Evolutionary conservation across 2,888 invertebrate genomes (phyloP).

Genomic region (Platycheirus albimanus): DNA sequence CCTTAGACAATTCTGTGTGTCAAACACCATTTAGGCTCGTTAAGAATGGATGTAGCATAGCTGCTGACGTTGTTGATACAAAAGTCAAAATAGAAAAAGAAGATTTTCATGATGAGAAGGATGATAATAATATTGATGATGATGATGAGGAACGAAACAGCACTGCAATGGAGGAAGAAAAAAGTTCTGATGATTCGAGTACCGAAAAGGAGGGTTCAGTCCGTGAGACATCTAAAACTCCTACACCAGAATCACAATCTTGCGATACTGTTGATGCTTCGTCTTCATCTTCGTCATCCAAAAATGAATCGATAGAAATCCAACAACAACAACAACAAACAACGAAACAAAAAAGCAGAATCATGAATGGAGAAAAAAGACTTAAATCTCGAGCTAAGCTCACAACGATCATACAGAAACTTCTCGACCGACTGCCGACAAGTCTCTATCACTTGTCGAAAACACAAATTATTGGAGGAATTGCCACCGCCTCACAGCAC

Average conservation of each 20-base stretch:
- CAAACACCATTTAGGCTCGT: slow-evolving; percentile 72
- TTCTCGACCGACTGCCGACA: slow-evolving; percentile 80
- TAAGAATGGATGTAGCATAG: slow-evolving; percentile 67
- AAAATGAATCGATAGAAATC: slow-evolving; percentile 19
- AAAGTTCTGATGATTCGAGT: slow-evolving; percentile 60
- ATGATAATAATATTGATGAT: slow-evolving; percentile 33
- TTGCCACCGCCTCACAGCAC: slow-evolving; percentile 43
- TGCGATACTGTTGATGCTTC: slow-evolving; percentile 56
- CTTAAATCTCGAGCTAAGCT: slow-evolving; percentile 81
- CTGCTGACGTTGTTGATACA: slow-evolving; percentile 55
- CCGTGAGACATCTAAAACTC: slow-evolving; percentile 59
- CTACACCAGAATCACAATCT: slow-evolving; percentile 54
- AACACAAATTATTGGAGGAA: slow-evolving; percentile 74
- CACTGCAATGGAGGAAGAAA: slow-evolving; percentile 62
- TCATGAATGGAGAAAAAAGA: slow-evolving; percentile 78
- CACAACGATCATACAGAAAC: slow-evolving; percentile 81
- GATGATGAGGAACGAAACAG: slow-evolving; percentile 19
- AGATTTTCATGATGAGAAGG: too few species aligned
- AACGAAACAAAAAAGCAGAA: slow-evolving; percentile 55
- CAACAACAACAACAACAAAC: slow-evolving; percentile 36
- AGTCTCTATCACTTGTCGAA: slow-evolving; percentile 79
- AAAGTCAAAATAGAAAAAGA: slow-evolving; percentile 51
- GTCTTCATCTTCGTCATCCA: slow-evolving; percentile 14
- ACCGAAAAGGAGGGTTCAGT: slow-evolving; percentile 57
- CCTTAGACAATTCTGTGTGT: slow-evolving; percentile 84